Percentiles rank a stretch among this genome's conserved stretches.
Evolutionary conservation across 2,888 invertebrate species (phyloP).

Genomic region (Campoplex capitator): DNA sequence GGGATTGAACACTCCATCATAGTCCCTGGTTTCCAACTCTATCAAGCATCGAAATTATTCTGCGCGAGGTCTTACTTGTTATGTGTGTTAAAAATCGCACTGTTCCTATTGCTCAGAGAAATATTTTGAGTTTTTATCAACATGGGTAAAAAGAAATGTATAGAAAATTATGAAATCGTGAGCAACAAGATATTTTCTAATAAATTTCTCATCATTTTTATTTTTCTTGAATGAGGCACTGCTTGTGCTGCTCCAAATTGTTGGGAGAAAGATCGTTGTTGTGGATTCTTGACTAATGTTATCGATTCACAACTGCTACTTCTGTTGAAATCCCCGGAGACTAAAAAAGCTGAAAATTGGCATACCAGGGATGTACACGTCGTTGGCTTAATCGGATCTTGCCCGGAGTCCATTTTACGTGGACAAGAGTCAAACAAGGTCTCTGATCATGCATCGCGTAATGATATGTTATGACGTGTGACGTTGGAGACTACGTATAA

Average conservation of each 20-base stretch:
- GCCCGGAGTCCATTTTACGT: not conserved
- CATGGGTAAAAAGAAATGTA: not conserved
- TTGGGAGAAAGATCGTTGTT: not conserved
- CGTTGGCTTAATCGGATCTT: constrained; percentile 27
- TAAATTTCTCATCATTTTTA: not conserved
- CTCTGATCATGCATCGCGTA: constrained; percentile 65
- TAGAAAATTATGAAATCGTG: not conserved
- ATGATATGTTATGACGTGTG: constrained; percentile 77
- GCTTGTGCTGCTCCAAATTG: not conserved
- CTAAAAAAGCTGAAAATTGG: constrained; percentile 18
- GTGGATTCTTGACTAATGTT: not conserved
- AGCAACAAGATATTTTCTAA: no score
- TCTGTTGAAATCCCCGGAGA: not conserved
- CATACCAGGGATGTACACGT: constrained; percentile 3
- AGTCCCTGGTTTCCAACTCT: constrained; percentile 57
- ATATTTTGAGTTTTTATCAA: not conserved
- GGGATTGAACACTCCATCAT: constrained; percentile 66
- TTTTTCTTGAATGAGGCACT: not conserved
- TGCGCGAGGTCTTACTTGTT: not conserved
- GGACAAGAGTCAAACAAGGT: not conserved
- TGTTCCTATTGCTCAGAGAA: not conserved
- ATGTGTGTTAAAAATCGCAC: not conserved
- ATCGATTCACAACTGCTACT: not conserved
- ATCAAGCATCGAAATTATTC: constrained; percentile 53
- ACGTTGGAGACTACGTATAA: constrained; percentile 69